Evolutionary conservation across 2,888 invertebrate genomes (phyloP).

Genomic region (Tubiluchus corallicola): DNA sequence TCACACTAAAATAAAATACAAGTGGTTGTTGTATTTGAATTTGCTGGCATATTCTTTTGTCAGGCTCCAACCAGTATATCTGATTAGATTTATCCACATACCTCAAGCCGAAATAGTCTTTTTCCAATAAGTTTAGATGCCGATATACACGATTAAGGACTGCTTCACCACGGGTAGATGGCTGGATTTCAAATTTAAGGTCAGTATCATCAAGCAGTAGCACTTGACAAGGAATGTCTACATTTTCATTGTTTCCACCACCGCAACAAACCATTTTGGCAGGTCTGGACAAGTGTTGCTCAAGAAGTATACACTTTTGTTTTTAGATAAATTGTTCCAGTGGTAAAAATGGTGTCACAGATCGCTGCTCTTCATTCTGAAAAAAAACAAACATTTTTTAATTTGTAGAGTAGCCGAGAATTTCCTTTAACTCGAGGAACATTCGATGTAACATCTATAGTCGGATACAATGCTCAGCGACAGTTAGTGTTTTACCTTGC

Average conservation of each 20-base stretch:
- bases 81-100: neutral
- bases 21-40: slow-evolving; percentile 38
- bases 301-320: no score
- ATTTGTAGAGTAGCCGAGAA: no score
- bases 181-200: slow-evolving; percentile 57
- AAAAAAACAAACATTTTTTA: no score
- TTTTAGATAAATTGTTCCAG: no score
- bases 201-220: slow-evolving; percentile 75
- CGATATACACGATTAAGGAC: neutral
- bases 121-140: slow-evolving; percentile 3
- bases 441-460: no score
- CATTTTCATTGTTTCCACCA: neutral
- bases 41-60: neutral
- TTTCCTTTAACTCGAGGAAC: no score
- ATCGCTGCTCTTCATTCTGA: no score
- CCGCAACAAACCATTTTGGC: neutral
- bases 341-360: no score
- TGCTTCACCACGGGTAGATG: neutral
- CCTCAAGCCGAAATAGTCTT: slow-evolving; percentile 1
- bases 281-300: neutral
- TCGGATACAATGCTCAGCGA: no score
- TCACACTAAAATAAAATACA: slow-evolving; percentile 86
- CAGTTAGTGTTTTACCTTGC: no score
- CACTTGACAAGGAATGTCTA: slow-evolving; percentile 46
- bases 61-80: neutral